Base-by-base conservation (phyloP, 2,113 vertebrate genomes). In the Apus apus region DNA sequence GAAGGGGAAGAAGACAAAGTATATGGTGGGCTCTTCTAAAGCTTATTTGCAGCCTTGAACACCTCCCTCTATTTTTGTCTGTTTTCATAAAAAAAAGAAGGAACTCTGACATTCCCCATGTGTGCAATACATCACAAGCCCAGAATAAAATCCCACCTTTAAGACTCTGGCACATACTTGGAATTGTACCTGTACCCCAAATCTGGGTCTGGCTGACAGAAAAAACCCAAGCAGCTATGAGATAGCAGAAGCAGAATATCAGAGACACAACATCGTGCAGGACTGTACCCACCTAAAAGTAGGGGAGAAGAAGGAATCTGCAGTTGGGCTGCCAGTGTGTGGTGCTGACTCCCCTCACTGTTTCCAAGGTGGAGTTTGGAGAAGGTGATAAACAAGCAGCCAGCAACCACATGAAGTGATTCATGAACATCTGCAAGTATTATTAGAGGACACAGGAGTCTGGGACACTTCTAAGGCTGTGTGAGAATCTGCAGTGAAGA, bases 251-350 rank as follows among this genome's bases (percentile, higher is more conserved):
- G 36, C 8, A 67, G n/a, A 73, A 25, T 26, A 32, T 22, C 29
- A 81, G 34, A 77, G 32, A 51, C 29, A n/a, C 10, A 77, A 34
- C 32, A 48, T 1, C 0, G 0, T 36, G 40, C 53, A 87, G 68
- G 32, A n/a, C 15, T 64, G 22, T 23, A 43, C 60, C 26, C 25
- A 61, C 10, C 27, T 38, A 51, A 48, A 90, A 77, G 17, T 1
- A 21, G 10, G 8, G 13, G 9, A 89, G 65, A 48, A 66, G 45
- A 51, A 6, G 62, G 1, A 25, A 62, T 9, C 40, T 40, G 13
- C 15, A 74, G 11, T 2, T 75, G 61, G 46, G 25, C 22, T 93
- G 22, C 22, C 34, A 25, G 27, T 4, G 19, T 32, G 40, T 9
- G 38, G 30, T 18, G 6, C 50, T 53, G 60, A 19, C 30, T 65